Evolutionary conservation across 2,113 vertebrate species (phyloP).

Genomic region (Lutjanus erythropterus): DNA sequence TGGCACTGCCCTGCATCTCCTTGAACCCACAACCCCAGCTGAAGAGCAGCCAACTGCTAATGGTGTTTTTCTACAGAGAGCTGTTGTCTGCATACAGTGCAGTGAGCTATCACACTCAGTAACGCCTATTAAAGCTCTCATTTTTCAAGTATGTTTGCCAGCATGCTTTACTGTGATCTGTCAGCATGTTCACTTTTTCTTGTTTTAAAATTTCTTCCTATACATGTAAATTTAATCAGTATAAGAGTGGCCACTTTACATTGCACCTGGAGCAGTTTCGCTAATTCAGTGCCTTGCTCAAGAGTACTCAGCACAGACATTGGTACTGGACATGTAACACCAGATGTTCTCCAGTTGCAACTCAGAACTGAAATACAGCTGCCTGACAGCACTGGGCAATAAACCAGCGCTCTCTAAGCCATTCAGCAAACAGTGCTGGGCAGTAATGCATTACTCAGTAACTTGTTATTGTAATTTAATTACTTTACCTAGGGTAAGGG

Average conservation of each 20-base stretch:
- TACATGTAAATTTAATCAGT: background rate
- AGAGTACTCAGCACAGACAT: slow-evolving; percentile 6
- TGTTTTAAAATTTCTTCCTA: background rate
- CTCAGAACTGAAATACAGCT: background rate
- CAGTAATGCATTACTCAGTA: too few relatives aligned
- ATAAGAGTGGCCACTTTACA: background rate
- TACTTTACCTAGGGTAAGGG: too few relatives aligned
- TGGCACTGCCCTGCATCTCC: slow-evolving; percentile 70
- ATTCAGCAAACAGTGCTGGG: too few relatives aligned
- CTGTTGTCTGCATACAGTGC: slow-evolving; percentile 51
- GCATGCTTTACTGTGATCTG: slow-evolving; percentile 23
- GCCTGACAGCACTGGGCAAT: background rate
- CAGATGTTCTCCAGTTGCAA: background rate
- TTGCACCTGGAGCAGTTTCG: background rate
- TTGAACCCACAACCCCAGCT: slow-evolving; percentile 76
- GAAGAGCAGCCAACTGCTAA: slow-evolving; percentile 78
- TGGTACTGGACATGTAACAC: too few relatives aligned
- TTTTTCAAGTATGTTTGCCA: slow-evolving; percentile 31
- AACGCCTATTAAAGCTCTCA: slow-evolving; percentile 37
- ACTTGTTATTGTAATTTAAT: too few relatives aligned
- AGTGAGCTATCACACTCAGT: slow-evolving; percentile 36
- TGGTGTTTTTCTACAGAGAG: slow-evolving; percentile 72
- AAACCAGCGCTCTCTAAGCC: background rate
- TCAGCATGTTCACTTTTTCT: background rate
- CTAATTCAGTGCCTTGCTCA: slow-evolving; percentile 12